Conservation (phyloP, 2,113 vertebrate genomes). For the Amia ocellicauda region DNA sequence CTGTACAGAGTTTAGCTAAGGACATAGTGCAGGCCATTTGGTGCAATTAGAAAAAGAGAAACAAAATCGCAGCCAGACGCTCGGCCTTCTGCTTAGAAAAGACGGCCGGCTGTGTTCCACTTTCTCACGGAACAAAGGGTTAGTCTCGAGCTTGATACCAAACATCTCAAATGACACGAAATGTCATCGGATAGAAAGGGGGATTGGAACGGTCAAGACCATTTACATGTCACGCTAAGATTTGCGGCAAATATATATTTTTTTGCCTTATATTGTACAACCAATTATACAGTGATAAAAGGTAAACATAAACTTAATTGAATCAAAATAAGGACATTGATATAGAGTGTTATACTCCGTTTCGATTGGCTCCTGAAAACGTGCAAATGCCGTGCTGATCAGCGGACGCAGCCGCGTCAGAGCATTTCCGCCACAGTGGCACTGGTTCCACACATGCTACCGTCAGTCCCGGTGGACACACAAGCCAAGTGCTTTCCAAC, state of each 20-base stretch:
- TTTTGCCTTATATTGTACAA: constrained; percentile 14
- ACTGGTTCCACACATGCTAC: constrained; percentile 31
- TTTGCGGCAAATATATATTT: constrained; percentile 17
- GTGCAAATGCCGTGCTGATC: constrained; percentile 47
- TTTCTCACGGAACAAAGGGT: background rate
- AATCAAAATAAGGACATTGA: constrained; percentile 22
- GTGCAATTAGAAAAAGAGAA: constrained; percentile 6
- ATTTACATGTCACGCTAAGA: background rate
- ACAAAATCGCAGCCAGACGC: background rate
- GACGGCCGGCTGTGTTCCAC: background rate
- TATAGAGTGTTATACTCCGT: constrained; percentile 18
- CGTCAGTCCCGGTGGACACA: constrained; percentile 14
- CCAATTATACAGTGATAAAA: constrained; percentile 8
- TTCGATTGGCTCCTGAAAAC: constrained; percentile 33
- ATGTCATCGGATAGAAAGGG: constrained; percentile 6
- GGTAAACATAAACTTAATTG: constrained; percentile 8
- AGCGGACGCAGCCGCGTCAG: constrained; percentile 26
- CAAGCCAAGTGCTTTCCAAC: constrained; percentile 2
- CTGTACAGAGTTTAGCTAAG: constrained; percentile 4
- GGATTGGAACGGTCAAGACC: constrained; percentile 23
- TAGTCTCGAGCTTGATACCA: background rate
- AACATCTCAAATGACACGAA: constrained; percentile 22
- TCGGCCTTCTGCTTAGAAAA: constrained; percentile 13
- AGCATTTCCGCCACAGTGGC: constrained; percentile 29
- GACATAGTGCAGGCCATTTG: background rate